A percentile compares a stretch with the other conserved stretches of the same genome.
Evolutionary conservation across 2,113 vertebrate species (phyloP).

Genomic region (Baryphthengus martii): DNA sequence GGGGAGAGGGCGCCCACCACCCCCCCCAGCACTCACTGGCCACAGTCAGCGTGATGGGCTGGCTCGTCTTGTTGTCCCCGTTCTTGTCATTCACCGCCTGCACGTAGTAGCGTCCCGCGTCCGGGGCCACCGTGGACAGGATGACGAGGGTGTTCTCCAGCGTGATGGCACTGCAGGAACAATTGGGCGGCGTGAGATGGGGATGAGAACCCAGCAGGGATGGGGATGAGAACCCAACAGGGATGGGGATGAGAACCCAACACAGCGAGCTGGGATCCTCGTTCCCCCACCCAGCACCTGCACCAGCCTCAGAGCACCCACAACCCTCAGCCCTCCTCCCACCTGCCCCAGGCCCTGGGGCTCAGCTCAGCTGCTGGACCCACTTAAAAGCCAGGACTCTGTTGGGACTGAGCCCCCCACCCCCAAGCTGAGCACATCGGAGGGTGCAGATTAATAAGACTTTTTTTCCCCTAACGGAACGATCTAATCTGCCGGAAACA

Average conservation of each 20-base stretch:
- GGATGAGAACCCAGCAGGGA: background rate
- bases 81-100: constrained; percentile 98
- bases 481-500: constrained; percentile 55
- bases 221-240: background rate
- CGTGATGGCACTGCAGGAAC: constrained; percentile 85
- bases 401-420: fast-evolving
- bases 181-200: fast-evolving
- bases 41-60: constrained; percentile 89
- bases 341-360: no score
- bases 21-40: constrained; percentile 83
- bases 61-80: constrained; percentile 97
- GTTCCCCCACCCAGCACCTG: background rate
- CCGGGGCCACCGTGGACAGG: constrained; percentile 92
- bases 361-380: background rate
- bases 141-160: constrained; percentile 97
- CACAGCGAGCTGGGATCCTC: fast-evolving
- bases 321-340: background rate
- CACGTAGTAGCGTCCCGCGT: constrained; percentile 92
- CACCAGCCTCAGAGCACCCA: background rate
- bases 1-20: fast-evolving
- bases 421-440: background rate
- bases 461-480: background rate
- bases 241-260: no score
- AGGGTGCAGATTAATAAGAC: background rate
- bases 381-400: background rate